phyloP scores from a whole-genome alignment of 2,113 vertebrate species.

The Anser cygnoides region DNA sequence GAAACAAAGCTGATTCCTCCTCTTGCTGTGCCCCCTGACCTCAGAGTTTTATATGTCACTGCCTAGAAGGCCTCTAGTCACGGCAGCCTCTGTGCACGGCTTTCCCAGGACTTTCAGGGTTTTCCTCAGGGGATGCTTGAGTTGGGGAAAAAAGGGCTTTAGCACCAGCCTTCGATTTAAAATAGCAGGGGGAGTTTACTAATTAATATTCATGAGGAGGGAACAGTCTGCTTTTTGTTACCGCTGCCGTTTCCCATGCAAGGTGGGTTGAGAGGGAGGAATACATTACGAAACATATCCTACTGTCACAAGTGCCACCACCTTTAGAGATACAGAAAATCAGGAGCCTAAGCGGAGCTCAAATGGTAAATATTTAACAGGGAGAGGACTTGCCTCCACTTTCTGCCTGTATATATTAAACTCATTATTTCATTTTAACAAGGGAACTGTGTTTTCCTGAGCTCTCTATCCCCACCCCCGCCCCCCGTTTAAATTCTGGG shows the following conservation, averaged over 20 bases:
- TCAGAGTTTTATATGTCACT: conserved; percentile 74
- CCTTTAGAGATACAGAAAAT: conserved; percentile 60
- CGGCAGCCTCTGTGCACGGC: conserved; percentile 58
- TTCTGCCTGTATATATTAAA: conserved; percentile 67
- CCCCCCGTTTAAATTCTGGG: conserved; percentile 11
- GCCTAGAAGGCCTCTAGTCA: conserved; percentile 72
- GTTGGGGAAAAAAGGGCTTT: conserved; percentile 54
- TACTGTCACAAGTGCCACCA: conserved; percentile 59
- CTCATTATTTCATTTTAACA: conserved; percentile 70
- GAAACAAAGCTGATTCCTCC: conserved; percentile 82
- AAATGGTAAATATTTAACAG: conserved; percentile 73
- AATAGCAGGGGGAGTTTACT: conserved; percentile 79
- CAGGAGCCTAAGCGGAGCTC: conserved; percentile 49
- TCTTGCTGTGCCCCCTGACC: conserved; percentile 81
- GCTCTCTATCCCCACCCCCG: not conserved
- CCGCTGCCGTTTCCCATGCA: conserved; percentile 74
- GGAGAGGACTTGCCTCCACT: conserved; percentile 40
- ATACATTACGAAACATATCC: conserved; percentile 73
- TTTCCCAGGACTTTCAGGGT: conserved; percentile 76
- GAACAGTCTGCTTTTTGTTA: conserved; percentile 81
- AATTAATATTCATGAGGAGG: conserved; percentile 85
- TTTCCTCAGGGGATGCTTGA: conserved; percentile 65
- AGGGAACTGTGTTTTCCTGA: conserved; percentile 60
- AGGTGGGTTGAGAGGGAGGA: conserved; percentile 82
- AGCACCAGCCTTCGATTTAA: conserved; percentile 73